Percentiles rank a stretch among this genome's conserved stretches.
phyloP scores from a whole-genome alignment of 2,797 vertebrate species.

The Mionectes olivaceus region DNA sequence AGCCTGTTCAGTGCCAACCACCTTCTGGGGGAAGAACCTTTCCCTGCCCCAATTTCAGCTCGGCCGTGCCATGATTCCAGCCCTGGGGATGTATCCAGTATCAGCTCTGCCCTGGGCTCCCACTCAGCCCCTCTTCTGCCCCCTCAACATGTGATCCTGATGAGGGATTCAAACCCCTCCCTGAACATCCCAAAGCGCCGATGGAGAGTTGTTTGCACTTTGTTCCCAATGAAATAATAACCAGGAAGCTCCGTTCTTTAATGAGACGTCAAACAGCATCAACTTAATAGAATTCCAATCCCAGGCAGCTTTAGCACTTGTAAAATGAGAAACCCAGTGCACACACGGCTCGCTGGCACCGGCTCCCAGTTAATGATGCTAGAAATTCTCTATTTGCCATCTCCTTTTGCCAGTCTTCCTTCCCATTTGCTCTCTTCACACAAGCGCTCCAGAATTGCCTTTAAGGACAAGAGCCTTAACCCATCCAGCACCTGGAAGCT shows the following conservation, averaged over 20 bases:
- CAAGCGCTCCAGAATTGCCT: not conserved
- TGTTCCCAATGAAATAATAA: not conserved
- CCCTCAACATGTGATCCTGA: not conserved
- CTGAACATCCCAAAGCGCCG: not conserved
- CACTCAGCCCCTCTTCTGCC: not conserved
- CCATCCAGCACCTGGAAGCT: not conserved
- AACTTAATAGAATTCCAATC: not conserved
- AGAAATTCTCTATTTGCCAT: not conserved
- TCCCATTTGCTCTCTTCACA: not conserved
- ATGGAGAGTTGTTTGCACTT: not conserved
- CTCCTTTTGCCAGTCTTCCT: not conserved
- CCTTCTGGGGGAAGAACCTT: not conserved
- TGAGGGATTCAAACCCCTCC: not conserved
- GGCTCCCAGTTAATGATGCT: not conserved
- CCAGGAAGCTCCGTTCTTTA: not conserved
- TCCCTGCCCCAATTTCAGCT: not conserved
- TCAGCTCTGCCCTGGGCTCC: not conserved
- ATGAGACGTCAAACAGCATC: not conserved
- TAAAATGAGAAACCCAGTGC: not conserved
- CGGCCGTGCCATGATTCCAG: accelerated
- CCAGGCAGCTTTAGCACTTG: not conserved
- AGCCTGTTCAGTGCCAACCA: not conserved
- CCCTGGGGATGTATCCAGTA: not conserved
- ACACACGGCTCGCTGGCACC: not conserved
- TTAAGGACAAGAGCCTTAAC: not conserved